A percentile compares a stretch with the other conserved stretches of the same genome.
Conservation (phyloP, 2,113 vertebrate genomes). For the Amblyopsis rosae region DNA sequence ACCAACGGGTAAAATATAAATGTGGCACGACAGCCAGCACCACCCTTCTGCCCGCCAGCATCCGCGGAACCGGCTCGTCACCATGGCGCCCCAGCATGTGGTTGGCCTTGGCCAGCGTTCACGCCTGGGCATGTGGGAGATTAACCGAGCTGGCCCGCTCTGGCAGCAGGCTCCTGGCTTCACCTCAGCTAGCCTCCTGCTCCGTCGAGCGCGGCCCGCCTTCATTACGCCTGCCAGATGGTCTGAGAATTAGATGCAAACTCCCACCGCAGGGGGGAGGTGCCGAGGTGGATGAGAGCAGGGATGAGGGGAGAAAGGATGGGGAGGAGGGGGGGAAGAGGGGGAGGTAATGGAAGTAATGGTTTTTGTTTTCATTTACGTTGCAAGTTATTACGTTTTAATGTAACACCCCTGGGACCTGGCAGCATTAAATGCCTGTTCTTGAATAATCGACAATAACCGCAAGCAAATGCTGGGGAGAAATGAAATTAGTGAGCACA, state of each 20-base stretch:
- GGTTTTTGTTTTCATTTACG: constrained; percentile 83
- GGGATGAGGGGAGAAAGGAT: constrained; percentile 47
- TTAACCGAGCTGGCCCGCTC: constrained; percentile 72
- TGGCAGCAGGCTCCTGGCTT: constrained; percentile 67
- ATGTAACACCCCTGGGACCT: constrained; percentile 77
- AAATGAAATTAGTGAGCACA: constrained; percentile 83
- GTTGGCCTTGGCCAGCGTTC: constrained; percentile 66
- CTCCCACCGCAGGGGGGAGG: constrained; percentile 69
- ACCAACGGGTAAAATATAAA: too few relatives aligned
- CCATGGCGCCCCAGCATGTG: constrained; percentile 54
- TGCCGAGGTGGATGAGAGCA: constrained; percentile 41
- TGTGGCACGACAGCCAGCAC: not conserved
- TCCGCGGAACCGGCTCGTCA: constrained; percentile 47
- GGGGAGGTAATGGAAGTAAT: constrained; percentile 48
- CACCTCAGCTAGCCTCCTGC: constrained; percentile 74
- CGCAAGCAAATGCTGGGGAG: constrained; percentile 80
- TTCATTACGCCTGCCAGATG: constrained; percentile 82
- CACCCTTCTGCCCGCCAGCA: constrained; percentile 37
- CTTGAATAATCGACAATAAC: constrained; percentile 84
- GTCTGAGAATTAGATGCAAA: constrained; percentile 79
- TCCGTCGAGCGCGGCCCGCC: constrained; percentile 62
- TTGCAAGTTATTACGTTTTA: constrained; percentile 82
- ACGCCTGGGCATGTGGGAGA: constrained; percentile 69
- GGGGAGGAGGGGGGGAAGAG: constrained; percentile 43
- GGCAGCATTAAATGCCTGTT: constrained; percentile 81